Conservation (phyloP, 2,888 invertebrate genomes). For the Melanostoma mellinum region DNA sequence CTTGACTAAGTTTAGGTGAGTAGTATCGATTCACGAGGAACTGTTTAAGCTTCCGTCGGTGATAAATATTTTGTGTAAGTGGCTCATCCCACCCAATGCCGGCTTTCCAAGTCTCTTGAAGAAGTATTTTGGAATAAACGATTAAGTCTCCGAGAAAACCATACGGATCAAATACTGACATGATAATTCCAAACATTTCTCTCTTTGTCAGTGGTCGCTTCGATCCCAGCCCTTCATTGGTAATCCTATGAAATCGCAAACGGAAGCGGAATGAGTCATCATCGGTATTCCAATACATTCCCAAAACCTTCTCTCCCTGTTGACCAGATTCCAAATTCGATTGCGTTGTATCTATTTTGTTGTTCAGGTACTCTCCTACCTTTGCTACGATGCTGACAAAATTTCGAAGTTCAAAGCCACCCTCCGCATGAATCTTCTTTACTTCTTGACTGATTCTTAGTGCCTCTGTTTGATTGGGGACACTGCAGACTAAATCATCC, state of each 20-base stretch:
- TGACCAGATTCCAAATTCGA: slow-evolving; percentile 6
- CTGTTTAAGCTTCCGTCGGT: slow-evolving; percentile 1
- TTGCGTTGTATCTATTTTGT: background rate
- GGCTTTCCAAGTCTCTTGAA: too few relatives aligned
- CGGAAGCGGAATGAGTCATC: slow-evolving; percentile 39
- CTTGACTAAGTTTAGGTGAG: background rate
- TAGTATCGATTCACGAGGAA: background rate
- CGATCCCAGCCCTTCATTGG: slow-evolving; percentile 25
- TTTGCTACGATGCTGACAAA: background rate
- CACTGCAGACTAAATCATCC: too few relatives aligned
- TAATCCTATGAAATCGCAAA: slow-evolving; percentile 57
- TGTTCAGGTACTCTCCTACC: background rate
- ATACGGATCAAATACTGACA: slow-evolving; percentile 75
- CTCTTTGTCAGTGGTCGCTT: slow-evolving; percentile 71
- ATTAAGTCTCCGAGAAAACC: slow-evolving; percentile 69
- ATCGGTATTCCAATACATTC: slow-evolving; percentile 70
- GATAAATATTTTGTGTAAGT: slow-evolving; percentile 15
- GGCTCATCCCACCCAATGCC: slow-evolving; percentile 55
- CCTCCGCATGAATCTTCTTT: slow-evolving; percentile 13
- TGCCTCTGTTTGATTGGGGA: background rate
- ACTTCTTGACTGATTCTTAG: background rate
- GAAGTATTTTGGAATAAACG: slow-evolving; percentile 38
- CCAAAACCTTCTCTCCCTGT: slow-evolving; percentile 59
- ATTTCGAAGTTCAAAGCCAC: slow-evolving; percentile 28
- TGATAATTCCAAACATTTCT: slow-evolving; percentile 68